These are phyloP conservation scores for Dermatophagoides farinae DNA, from an alignment of 1,140 invertebrate genomes.

Conservation along the genomic window DNA sequence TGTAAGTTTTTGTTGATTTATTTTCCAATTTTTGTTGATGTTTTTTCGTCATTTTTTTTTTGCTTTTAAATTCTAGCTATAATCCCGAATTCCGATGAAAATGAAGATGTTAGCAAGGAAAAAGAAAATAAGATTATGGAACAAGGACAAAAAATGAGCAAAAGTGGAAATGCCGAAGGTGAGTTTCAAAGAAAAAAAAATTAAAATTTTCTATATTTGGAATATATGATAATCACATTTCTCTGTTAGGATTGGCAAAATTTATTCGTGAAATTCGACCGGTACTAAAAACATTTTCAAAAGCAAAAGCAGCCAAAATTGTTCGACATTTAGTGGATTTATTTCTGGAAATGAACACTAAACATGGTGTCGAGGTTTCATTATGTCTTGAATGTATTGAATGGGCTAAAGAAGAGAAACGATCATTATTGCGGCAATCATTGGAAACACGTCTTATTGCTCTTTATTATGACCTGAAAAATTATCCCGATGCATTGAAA, in stretches of 20 bases:
- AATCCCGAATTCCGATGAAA: not conserved
- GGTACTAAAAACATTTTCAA: constrained; percentile 75
- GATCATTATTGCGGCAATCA: constrained; percentile 88
- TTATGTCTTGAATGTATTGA: constrained; percentile 85
- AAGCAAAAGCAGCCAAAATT: constrained; percentile 95
- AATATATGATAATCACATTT: not conserved
- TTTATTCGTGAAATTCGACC: constrained; percentile 81
- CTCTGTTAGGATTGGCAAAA: constrained; percentile 49
- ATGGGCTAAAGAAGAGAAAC: constrained; percentile 93
- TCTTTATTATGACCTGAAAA: constrained; percentile 77
- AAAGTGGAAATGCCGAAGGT: constrained; percentile 24
- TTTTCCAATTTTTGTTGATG: not conserved
- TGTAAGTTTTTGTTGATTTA: not conserved
- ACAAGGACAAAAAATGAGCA: constrained; percentile 67
- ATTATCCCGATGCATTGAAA: constrained; percentile 62
- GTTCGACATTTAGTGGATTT: constrained; percentile 88
- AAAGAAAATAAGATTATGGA: constrained; percentile 32
- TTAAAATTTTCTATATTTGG: not conserved
- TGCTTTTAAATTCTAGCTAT: not conserved
- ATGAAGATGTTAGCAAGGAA: not conserved
- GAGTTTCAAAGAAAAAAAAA: constrained; percentile 1
- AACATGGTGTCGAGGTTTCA: constrained; percentile 56
- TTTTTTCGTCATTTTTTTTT: not conserved
- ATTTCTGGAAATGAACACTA: constrained; percentile 86
- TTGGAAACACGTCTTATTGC: constrained; percentile 79